Conservation (phyloP, 2,797 vertebrate species). For the Halcyon leucocephala region DNA sequence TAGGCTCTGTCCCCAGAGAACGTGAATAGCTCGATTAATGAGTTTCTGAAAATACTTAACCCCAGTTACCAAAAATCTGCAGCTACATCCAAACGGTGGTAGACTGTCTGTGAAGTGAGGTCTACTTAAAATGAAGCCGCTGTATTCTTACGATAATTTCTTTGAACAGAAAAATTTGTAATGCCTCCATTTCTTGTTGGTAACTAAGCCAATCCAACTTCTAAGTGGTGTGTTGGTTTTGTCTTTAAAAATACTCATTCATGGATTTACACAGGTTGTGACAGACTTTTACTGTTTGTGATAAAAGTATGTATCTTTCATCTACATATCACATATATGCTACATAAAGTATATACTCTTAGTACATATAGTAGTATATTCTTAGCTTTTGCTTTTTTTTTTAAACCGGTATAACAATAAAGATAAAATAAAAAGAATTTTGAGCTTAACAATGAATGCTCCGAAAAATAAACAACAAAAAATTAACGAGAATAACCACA, state of each 20-base stretch:
- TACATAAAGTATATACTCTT: not conserved
- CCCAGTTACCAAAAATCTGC: not conserved
- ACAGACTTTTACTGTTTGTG: not conserved
- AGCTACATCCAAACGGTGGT: not conserved
- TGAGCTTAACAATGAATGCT: not conserved
- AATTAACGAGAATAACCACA: not conserved
- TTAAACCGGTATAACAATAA: not conserved
- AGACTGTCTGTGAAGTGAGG: not conserved
- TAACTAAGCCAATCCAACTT: not conserved
- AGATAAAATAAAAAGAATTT: not conserved
- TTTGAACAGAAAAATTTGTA: not conserved
- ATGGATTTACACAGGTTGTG: not conserved
- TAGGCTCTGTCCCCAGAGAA: not conserved
- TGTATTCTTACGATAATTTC: not conserved
- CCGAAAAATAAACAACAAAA: not conserved
- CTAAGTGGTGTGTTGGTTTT: not conserved
- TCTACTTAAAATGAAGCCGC: not conserved
- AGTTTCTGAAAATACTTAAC: not conserved
- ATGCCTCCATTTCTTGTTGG: not conserved
- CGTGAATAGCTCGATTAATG: not conserved
- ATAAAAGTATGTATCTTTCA: not conserved
- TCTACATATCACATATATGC: rapidly evolving
- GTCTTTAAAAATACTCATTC: not conserved
- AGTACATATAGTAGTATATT: too few species aligned
- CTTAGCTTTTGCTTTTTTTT: not conserved